Evolutionary conservation across 2,797 vertebrate genomes (phyloP).

Genomic region (Fundulus diaphanus): DNA sequence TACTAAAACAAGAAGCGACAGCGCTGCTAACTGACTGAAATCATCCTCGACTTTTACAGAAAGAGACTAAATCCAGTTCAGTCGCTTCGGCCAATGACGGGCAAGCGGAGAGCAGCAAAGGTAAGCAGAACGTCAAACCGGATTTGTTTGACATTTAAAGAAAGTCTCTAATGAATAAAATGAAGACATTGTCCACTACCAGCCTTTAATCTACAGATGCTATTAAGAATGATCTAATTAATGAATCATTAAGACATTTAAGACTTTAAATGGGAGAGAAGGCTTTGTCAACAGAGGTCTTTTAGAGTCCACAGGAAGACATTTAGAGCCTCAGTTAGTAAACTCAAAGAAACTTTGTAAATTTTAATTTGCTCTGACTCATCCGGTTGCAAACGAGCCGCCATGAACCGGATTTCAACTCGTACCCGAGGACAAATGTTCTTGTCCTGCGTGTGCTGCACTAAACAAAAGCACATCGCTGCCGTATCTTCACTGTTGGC

Average conservation of each 20-base stretch:
- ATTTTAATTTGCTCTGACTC: background rate
- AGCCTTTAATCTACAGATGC: slow-evolving; percentile 39
- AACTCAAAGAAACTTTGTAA: slow-evolving; percentile 3
- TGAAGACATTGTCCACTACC: slow-evolving; percentile 16
- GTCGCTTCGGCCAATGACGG: slow-evolving; percentile 65
- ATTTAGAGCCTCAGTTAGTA: slow-evolving; percentile 4
- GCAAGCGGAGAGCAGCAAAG: slow-evolving; percentile 77
- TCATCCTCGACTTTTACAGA: slow-evolving; percentile 65
- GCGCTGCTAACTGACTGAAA: slow-evolving; percentile 16
- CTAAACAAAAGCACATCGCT: slow-evolving; percentile 24
- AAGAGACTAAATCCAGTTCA: slow-evolving; percentile 74
- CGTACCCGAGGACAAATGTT: background rate
- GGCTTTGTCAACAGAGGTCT: slow-evolving; percentile 11
- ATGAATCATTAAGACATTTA: slow-evolving; percentile 21
- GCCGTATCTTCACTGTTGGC: slow-evolving; percentile 11
- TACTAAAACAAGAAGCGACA: background rate
- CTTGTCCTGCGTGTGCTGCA: slow-evolving; percentile 14
- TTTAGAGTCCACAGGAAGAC: slow-evolving; percentile 10
- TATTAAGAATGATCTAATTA: slow-evolving; percentile 2
- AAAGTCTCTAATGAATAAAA: slow-evolving; percentile 1
- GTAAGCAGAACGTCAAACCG: slow-evolving; percentile 61
- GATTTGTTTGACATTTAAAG: background rate
- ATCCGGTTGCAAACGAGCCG: background rate
- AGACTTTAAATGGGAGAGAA: slow-evolving; percentile 17
- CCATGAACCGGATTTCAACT: background rate